These are phyloP conservation scores for Phorcus lineatus DNA, from an alignment of 2,888 invertebrate genomes.

Conservation along the genomic window DNA sequence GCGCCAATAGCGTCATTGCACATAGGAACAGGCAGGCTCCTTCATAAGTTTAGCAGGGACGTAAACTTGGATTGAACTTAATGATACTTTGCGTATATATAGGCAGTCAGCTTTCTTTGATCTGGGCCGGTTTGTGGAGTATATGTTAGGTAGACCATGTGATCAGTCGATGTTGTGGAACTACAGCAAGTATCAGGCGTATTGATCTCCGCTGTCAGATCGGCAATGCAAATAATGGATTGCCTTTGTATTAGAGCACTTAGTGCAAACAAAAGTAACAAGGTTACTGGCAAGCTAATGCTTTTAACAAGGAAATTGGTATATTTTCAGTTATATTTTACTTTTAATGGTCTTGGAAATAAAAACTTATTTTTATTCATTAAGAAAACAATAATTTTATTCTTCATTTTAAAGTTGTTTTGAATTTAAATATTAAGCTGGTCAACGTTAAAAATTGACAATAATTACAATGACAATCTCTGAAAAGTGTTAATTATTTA, in stretches of 20 bases:
- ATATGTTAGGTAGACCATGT: not conserved
- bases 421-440: too few relatives aligned
- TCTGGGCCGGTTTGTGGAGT: not conserved
- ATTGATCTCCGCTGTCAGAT: conserved; percentile 5
- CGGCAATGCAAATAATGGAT: not conserved
- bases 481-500: too few relatives aligned
- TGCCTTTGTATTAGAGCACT: not conserved
- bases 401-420: too few relatives aligned
- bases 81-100: too few relatives aligned
- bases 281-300: too few relatives aligned
- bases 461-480: too few relatives aligned
- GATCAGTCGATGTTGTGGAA: not conserved
- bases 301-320: too few relatives aligned
- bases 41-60: not conserved
- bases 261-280: not conserved
- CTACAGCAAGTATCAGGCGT: not conserved
- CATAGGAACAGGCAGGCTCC: not conserved
- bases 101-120: not conserved
- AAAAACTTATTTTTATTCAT: too few relatives aligned
- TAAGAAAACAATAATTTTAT: too few relatives aligned
- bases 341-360: too few relatives aligned
- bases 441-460: too few relatives aligned
- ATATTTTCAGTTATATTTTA: too few relatives aligned
- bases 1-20: not conserved
- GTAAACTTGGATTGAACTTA: not conserved